Conservation (phyloP, 2,888 invertebrate genomes). For the Gisinianus flammeolus region DNA sequence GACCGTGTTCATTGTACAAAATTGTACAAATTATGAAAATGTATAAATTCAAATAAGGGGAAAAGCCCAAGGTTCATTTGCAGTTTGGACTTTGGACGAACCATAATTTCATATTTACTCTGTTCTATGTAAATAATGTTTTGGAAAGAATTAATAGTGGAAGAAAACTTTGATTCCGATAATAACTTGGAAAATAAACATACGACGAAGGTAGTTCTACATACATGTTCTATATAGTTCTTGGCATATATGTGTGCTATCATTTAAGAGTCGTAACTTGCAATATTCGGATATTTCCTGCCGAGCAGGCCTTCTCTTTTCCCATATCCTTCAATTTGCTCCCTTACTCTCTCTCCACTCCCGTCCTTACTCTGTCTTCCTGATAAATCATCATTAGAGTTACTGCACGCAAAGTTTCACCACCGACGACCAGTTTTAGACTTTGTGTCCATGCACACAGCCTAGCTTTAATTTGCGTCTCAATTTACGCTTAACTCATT, state of each 20-base stretch:
- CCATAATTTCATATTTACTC: not conserved
- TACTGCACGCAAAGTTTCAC: not conserved
- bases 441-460: not conserved
- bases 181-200: too few relatives aligned
- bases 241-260: too few relatives aligned
- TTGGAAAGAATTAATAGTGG: too few relatives aligned
- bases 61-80: not conserved
- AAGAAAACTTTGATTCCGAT: too few relatives aligned
- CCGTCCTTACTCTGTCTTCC: not conserved
- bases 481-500: too few relatives aligned
- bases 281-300: constrained; percentile 18
- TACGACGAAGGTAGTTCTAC: too few relatives aligned
- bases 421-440: not conserved
- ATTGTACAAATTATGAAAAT: not conserved
- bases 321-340: not conserved
- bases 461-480: not conserved
- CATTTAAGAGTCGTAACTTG: too few relatives aligned
- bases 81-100: not conserved
- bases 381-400: not conserved
- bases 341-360: not conserved
- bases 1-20: not conserved
- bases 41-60: not conserved
- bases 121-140: not conserved
- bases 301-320: not conserved
- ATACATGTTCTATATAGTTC: too few relatives aligned